Conservation (phyloP, 2,113 vertebrate species). For the Oxygymnocypris stewartii region DNA sequence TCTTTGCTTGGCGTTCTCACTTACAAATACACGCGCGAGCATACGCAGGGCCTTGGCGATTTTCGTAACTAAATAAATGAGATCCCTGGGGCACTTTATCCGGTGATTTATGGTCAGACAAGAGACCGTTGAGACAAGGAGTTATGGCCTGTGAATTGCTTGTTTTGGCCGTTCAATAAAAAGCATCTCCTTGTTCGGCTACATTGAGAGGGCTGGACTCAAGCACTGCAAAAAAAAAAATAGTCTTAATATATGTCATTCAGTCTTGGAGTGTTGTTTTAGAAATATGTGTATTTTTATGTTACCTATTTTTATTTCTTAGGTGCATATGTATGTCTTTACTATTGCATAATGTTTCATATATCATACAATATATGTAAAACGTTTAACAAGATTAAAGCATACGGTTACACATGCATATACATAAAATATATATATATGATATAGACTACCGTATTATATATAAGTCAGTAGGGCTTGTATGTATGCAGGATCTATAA, state of each 20-base stretch:
- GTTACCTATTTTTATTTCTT: background rate
- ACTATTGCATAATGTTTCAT: background rate
- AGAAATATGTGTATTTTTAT: background rate
- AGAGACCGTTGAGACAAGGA: slow-evolving; percentile 77
- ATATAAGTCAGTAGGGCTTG: slow-evolving; percentile 13
- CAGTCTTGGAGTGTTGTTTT: background rate
- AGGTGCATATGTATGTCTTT: background rate
- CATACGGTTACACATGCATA: too few relatives aligned
- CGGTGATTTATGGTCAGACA: slow-evolving; percentile 78
- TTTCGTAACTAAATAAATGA: slow-evolving; percentile 65
- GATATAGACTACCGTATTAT: too few relatives aligned
- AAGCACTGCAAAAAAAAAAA: slow-evolving; percentile 20
- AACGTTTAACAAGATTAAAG: too few relatives aligned
- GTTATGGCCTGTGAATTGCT: slow-evolving; percentile 82
- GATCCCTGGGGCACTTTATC: slow-evolving; percentile 69
- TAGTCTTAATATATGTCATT: background rate
- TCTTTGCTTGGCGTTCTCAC: slow-evolving; percentile 21
- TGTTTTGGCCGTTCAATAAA: slow-evolving; percentile 79
- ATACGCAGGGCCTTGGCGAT: slow-evolving; percentile 50
- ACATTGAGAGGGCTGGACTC: slow-evolving; percentile 54
- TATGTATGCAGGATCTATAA: slow-evolving; percentile 32
- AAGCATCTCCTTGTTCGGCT: slow-evolving; percentile 73
- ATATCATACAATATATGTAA: too few relatives aligned
- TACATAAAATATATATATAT: too few relatives aligned
- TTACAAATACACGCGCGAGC: slow-evolving; percentile 31